Conservation (phyloP, 2,888 invertebrate species). For the Agapostemon virescens region DNA sequence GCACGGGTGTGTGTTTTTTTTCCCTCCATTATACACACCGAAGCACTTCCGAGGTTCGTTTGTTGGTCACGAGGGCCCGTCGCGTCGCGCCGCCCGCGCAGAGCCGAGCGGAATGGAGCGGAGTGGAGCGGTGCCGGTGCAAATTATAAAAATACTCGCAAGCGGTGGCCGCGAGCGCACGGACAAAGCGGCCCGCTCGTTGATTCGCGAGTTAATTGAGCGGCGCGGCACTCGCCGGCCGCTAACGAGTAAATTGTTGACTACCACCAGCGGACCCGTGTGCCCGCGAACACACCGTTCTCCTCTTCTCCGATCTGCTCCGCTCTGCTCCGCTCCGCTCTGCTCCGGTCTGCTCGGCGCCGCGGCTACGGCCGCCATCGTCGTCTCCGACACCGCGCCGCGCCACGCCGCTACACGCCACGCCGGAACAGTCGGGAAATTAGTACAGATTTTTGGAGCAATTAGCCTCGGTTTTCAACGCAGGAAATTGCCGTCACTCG, state of each 20-base stretch:
- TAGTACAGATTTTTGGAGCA: conserved; percentile 73
- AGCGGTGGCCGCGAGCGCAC: conserved; percentile 36
- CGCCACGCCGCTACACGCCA: background rate
- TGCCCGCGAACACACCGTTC: conserved; percentile 26
- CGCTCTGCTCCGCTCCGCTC: conserved; percentile 1
- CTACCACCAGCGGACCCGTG: conserved; percentile 57
- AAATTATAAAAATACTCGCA: conserved; percentile 71
- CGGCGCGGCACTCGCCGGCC: conserved; percentile 72
- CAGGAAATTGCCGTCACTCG: conserved; percentile 73
- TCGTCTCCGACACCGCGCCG: background rate
- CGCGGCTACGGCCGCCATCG: background rate
- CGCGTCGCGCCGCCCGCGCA: background rate
- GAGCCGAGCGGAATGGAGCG: background rate
- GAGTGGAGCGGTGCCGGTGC: conserved; percentile 42
- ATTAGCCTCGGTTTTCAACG: conserved; percentile 72
- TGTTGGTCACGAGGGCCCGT: conserved; percentile 63
- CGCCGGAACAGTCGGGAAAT: conserved; percentile 61
- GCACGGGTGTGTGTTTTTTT: conserved; percentile 12
- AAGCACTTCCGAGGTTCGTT: conserved; percentile 53
- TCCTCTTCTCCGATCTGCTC: conserved; percentile 17
- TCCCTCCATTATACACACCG: conserved; percentile 55
- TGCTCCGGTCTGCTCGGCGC: conserved; percentile 13
- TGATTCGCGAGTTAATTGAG: conserved; percentile 77
- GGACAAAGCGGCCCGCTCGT: conserved; percentile 70
- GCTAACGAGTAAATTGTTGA: conserved; percentile 79